Evolutionary conservation across 2,797 vertebrate species (phyloP).

Genomic region (Premnoplex brunnescens): DNA sequence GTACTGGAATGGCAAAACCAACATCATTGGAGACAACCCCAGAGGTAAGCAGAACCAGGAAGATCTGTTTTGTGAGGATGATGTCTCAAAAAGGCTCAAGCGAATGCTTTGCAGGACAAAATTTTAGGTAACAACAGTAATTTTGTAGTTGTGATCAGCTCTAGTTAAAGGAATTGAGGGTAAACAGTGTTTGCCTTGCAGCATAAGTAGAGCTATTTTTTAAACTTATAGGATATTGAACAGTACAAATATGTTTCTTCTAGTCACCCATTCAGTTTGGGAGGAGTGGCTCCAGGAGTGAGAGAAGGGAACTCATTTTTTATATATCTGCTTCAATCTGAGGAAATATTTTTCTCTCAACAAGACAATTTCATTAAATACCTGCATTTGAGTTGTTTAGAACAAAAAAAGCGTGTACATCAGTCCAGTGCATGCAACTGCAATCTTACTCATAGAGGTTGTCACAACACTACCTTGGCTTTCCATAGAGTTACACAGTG

Average conservation of each 20-base stretch:
- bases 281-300: not conserved
- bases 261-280: not conserved
- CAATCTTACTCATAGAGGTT: not conserved
- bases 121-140: not conserved
- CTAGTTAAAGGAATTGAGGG: not conserved
- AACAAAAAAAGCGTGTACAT: not conserved
- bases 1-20: conserved; percentile 97
- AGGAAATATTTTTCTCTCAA: not conserved
- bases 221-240: not conserved
- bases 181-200: not conserved
- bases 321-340: not conserved
- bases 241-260: not conserved
- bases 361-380: not conserved
- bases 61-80: not conserved
- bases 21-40: conserved; percentile 88
- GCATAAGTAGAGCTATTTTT: not conserved
- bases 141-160: not conserved
- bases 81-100: not conserved
- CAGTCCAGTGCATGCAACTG: not conserved
- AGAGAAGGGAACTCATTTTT: not conserved
- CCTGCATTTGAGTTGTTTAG: not conserved
- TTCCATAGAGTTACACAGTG: not conserved
- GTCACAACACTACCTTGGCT: not conserved
- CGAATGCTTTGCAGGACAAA: not conserved
- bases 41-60: conserved; percentile 82